Percentiles rank a stretch among this genome's conserved stretches.
phyloP scores from a whole-genome alignment of 2,888 invertebrate genomes.

The Dasypogon diadema region DNA sequence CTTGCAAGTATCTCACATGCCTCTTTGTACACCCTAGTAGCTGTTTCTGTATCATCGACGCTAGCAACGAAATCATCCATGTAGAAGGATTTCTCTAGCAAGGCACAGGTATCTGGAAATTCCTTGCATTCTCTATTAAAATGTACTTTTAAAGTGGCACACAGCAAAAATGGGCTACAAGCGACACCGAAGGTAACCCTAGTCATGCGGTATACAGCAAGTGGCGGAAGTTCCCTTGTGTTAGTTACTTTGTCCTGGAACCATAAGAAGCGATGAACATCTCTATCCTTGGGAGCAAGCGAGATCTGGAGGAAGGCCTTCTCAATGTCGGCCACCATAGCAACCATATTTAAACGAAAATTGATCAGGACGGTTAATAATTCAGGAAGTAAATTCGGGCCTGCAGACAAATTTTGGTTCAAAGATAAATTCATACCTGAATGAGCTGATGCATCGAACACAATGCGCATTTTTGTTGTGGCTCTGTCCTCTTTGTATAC shows the following conservation, averaged over 20 bases:
- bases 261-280: background rate
- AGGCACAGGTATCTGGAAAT: background rate
- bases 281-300: background rate
- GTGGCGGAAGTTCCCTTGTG: background rate
- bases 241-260: background rate
- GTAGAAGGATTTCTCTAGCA: no score
- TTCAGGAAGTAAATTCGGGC: background rate
- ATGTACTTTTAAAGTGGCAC: no score
- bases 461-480: background rate
- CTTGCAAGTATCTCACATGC: background rate
- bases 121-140: background rate
- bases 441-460: background rate
- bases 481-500: background rate
- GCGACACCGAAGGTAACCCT: background rate
- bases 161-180: background rate
- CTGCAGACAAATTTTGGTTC: no score
- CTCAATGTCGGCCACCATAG: no score
- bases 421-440: no score
- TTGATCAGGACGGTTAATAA: background rate
- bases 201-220: background rate
- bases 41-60: background rate
- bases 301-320: no score
- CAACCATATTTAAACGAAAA: no score
- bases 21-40: no score
- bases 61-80: background rate